These are phyloP conservation scores for Xylocampa areola DNA, from an alignment of 2,888 invertebrate genomes.

Conservation along the genomic window DNA sequence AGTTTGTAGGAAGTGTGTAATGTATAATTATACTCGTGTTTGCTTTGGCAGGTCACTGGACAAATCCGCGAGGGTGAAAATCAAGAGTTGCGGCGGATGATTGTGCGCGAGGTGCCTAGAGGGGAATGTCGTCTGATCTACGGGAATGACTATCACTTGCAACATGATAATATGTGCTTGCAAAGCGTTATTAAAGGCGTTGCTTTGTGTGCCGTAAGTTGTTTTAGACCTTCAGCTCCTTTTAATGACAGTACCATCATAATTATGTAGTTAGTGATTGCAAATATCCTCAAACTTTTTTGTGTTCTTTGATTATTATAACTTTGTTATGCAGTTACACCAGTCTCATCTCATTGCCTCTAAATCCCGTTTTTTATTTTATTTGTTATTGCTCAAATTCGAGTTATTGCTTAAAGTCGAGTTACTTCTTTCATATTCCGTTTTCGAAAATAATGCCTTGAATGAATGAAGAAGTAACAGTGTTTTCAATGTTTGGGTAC, in stretches of 20 bases:
- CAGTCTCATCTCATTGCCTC: too few species aligned
- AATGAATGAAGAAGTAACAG: slow-evolving; percentile 39
- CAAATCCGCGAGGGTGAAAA: slow-evolving; percentile 84
- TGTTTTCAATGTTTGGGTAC: slow-evolving; percentile 52
- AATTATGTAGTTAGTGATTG: too few species aligned
- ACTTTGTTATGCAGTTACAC: too few species aligned
- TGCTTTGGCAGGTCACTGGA: slow-evolving; percentile 73
- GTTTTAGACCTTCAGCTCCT: too few species aligned
- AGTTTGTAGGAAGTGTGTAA: slow-evolving; percentile 16
- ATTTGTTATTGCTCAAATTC: too few species aligned
- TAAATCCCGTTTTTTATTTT: too few species aligned
- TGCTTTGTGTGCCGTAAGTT: slow-evolving; percentile 82
- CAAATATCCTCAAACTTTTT: too few species aligned
- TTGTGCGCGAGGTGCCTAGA: slow-evolving; percentile 74
- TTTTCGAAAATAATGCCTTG: background rate
- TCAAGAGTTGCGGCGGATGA: slow-evolving; percentile 85
- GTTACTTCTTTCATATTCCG: background rate
- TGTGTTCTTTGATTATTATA: too few species aligned
- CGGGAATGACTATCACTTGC: slow-evolving; percentile 82
- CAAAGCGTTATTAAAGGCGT: slow-evolving; percentile 78
- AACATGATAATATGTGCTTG: slow-evolving; percentile 83
- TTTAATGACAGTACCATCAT: too few species aligned
- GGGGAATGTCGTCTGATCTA: slow-evolving; percentile 76
- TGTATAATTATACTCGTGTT: slow-evolving; percentile 11
- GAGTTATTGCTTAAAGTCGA: background rate